Evolutionary conservation across 30 jellyfish, hydroid and myxozoan species (phyloP).

Genomic region (Hydractinia symbiolongicarpus): DNA sequence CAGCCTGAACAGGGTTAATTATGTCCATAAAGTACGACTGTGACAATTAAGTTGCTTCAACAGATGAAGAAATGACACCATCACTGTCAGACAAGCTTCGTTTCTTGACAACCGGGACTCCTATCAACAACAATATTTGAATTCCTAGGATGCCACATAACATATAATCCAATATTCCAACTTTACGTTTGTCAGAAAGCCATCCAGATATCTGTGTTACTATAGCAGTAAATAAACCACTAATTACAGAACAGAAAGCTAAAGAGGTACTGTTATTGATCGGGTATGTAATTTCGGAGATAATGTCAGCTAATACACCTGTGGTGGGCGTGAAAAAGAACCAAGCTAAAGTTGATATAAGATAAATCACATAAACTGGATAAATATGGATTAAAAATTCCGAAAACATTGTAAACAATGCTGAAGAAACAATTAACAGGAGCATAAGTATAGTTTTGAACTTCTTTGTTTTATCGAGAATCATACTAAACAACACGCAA

Average conservation of each 20-base stretch:
- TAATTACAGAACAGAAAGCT: not conserved
- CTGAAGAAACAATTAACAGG: not conserved
- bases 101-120: slow-evolving; percentile 2
- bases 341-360: not conserved
- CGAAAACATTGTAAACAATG: not conserved
- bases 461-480: not conserved
- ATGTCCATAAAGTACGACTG: too few relatives aligned
- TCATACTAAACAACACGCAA: not conserved
- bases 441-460: not conserved
- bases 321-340: not conserved
- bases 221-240: not conserved
- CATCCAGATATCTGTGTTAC: not conserved
- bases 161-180: not conserved
- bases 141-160: not conserved
- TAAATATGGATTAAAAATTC: not conserved
- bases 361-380: not conserved
- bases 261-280: not conserved
- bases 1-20: too few relatives aligned
- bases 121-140: slow-evolving; percentile 6
- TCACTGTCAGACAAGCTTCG: not conserved
- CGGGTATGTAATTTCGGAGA: not conserved
- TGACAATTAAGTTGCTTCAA: too few relatives aligned
- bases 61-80: too few relatives aligned
- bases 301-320: not conserved
- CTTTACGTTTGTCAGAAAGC: not conserved